Percentiles rank a stretch among this genome's conserved stretches.
Conservation (phyloP, 2,888 invertebrate genomes). For the Parnassius apollo region DNA sequence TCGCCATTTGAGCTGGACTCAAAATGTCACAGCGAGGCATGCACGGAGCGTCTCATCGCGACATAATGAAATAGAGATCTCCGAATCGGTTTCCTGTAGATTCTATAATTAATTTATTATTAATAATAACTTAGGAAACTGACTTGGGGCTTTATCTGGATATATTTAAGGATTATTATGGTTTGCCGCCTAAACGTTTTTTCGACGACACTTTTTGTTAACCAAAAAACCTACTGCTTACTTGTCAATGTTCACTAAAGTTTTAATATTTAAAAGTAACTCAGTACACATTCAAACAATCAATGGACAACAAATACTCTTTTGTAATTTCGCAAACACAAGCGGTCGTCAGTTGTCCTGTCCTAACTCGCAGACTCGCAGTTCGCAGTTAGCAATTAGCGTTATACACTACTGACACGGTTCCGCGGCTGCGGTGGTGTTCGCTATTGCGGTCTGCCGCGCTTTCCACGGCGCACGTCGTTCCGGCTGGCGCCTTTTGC, state of each 20-base stretch:
- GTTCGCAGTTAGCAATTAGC: slow-evolving; percentile 69
- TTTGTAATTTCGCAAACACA: slow-evolving; percentile 30
- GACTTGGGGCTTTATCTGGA: slow-evolving; percentile 74
- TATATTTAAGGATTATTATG: slow-evolving; percentile 41
- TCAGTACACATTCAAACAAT: too few species aligned
- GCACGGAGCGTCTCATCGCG: slow-evolving; percentile 69
- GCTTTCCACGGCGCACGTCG: slow-evolving; percentile 75
- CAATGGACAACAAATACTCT: too few species aligned
- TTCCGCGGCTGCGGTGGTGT: slow-evolving; percentile 64
- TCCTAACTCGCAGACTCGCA: slow-evolving; percentile 57
- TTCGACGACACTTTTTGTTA: neutral
- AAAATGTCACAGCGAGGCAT: slow-evolving; percentile 74
- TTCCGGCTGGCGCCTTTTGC: slow-evolving; percentile 76
- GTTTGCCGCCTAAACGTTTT: slow-evolving; percentile 53
- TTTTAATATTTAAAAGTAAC: too few species aligned
- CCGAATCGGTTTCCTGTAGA: slow-evolving; percentile 81
- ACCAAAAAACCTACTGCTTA: too few species aligned
- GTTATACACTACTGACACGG: slow-evolving; percentile 81
- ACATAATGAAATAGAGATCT: slow-evolving; percentile 70
- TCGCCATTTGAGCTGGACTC: slow-evolving; percentile 79
- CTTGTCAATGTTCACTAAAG: too few species aligned
- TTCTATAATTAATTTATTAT: slow-evolving; percentile 79
- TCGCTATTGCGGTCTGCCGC: slow-evolving; percentile 78
- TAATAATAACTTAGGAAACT: slow-evolving; percentile 77
- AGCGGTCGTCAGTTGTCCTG: slow-evolving; percentile 47